phyloP scores from a whole-genome alignment of 2,113 vertebrate species.

The Prionailurus viverrinus region DNA sequence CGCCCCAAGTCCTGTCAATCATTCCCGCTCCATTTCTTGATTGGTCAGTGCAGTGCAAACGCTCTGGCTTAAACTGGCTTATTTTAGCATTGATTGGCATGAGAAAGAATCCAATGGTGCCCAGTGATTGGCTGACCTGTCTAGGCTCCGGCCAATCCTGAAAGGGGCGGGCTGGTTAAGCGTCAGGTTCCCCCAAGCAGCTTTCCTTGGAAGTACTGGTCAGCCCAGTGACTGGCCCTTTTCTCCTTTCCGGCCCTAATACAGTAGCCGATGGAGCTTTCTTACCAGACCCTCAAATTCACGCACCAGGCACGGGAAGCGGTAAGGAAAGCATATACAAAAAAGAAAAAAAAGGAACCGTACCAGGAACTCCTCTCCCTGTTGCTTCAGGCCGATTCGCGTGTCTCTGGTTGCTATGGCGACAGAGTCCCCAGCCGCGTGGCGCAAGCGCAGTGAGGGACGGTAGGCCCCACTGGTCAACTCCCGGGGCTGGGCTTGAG shows the following conservation, averaged over 20 bases:
- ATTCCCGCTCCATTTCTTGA: not conserved
- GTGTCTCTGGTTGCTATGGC: conserved; percentile 60
- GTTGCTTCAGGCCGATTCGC: not conserved
- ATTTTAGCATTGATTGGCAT: conserved; percentile 61
- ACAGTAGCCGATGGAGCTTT: conserved; percentile 77
- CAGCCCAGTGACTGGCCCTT: not conserved
- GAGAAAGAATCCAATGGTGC: not conserved
- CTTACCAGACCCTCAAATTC: conserved; percentile 81
- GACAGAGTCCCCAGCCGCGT: not conserved
- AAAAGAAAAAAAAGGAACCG: not conserved
- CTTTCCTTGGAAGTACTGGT: not conserved
- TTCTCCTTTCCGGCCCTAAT: not conserved
- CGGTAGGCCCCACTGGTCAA: not conserved
- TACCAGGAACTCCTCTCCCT: not conserved
- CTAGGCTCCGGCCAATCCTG: conserved; percentile 66
- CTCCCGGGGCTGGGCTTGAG: not conserved
- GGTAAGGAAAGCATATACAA: conserved; percentile 70
- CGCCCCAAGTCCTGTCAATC: not conserved
- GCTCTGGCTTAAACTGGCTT: not conserved
- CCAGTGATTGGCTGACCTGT: conserved; percentile 58
- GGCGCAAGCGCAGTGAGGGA: not conserved
- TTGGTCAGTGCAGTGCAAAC: not conserved
- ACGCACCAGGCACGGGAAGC: conserved; percentile 80
- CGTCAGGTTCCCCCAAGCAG: not conserved
- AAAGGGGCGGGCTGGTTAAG: conserved; percentile 70